Evolutionary conservation across 2,888 invertebrate species (phyloP).

Genomic region (Troides aeacus): DNA sequence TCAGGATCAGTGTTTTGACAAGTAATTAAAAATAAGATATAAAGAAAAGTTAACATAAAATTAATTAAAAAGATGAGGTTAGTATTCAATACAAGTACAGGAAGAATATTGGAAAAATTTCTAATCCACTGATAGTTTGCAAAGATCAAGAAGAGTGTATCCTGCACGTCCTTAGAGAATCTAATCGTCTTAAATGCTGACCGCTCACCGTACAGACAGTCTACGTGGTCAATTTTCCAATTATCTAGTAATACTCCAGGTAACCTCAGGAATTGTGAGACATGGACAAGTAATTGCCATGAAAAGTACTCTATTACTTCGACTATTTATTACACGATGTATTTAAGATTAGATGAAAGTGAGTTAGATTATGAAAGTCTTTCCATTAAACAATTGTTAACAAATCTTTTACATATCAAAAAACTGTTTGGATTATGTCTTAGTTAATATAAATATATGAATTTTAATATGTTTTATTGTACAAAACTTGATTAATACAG

Average conservation of each 20-base stretch:
- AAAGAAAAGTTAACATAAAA: too few species aligned
- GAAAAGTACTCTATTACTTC: background rate
- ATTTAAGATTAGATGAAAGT: background rate
- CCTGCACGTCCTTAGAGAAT: background rate
- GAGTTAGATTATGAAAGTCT: background rate
- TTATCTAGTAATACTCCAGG: slow-evolving; percentile 5
- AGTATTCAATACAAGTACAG: too few species aligned
- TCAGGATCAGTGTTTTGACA: too few species aligned
- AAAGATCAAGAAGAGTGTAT: background rate
- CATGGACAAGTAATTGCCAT: background rate
- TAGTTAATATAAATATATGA: too few species aligned
- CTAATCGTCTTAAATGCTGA: slow-evolving; percentile 13
- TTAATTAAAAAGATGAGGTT: too few species aligned
- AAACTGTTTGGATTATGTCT: too few species aligned
- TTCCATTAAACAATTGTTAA: background rate
- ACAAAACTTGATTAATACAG: too few species aligned
- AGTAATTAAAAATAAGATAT: too few species aligned
- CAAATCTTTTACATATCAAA: too few species aligned
- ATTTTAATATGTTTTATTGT: too few species aligned
- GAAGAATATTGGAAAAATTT: too few species aligned
- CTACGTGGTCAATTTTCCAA: slow-evolving; percentile 17
- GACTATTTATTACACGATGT: background rate
- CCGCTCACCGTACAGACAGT: slow-evolving; percentile 9
- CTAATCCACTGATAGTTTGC: background rate
- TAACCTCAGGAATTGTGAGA: background rate